phyloP scores from a whole-genome alignment of 2,113 vertebrate species.

The Pachyramphus minor region DNA sequence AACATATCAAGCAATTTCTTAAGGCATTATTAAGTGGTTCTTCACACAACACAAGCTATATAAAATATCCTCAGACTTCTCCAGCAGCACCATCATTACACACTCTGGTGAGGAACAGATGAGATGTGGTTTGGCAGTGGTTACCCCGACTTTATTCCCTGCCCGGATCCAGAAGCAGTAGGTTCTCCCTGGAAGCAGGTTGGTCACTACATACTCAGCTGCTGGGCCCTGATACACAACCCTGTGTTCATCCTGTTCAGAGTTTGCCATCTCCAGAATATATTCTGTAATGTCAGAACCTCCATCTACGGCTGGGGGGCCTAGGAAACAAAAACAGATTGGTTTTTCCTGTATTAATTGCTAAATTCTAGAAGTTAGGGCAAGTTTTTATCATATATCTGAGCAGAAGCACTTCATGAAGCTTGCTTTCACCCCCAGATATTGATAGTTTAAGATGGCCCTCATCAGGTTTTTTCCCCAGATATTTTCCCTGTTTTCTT shows the following conservation, averaged over 20 bases:
- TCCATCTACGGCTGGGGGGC: constrained; percentile 56
- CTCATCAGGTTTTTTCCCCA: background rate
- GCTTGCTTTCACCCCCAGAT: background rate
- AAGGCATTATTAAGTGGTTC: background rate
- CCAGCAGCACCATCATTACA: accelerated
- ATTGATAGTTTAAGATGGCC: background rate
- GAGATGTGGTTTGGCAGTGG: background rate
- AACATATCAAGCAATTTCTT: background rate
- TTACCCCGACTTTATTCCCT: constrained; percentile 71
- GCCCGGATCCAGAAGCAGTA: constrained; percentile 76
- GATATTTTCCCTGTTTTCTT: background rate
- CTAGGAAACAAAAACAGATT: constrained; percentile 27
- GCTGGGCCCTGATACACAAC: constrained; percentile 65
- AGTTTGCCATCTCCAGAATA: constrained; percentile 64
- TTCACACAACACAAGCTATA: background rate
- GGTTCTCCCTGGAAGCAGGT: constrained; percentile 67
- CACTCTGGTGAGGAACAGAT: background rate
- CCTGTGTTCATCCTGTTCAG: constrained; percentile 33
- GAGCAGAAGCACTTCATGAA: background rate
- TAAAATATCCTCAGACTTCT: background rate
- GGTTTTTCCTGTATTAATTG: background rate
- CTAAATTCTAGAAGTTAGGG: background rate
- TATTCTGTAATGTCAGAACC: constrained; percentile 65
- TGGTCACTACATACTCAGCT: constrained; percentile 50
- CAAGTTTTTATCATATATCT: background rate